phyloP scores from a whole-genome alignment of 1,140 invertebrate genomes.

The Papilio machaon region DNA sequence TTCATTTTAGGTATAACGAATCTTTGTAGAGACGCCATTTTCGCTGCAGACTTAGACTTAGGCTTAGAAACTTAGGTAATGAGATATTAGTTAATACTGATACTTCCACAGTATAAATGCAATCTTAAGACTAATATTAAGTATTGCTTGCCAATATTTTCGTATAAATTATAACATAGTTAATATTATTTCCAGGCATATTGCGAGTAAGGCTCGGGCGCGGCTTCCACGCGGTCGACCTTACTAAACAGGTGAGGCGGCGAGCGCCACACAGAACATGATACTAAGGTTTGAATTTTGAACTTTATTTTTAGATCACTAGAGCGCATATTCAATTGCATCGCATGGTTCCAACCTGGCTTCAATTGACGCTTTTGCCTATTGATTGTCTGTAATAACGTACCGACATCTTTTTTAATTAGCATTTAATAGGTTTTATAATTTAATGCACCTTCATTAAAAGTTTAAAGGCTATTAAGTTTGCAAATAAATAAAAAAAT shows the following conservation, averaged over 20 bases:
- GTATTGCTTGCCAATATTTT: background rate
- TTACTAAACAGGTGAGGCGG: slow-evolving; percentile 80
- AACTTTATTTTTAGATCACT: slow-evolving; percentile 64
- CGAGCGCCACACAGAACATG: slow-evolving; percentile 77
- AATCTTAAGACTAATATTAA: too few species aligned
- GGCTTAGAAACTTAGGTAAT: too few species aligned
- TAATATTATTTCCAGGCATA: slow-evolving; percentile 61
- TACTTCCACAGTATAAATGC: too few species aligned
- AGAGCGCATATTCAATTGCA: slow-evolving; percentile 19
- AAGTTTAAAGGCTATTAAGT: slow-evolving; percentile 11
- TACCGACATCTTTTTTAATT: slow-evolving; percentile 31
- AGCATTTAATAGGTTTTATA: slow-evolving; percentile 33
- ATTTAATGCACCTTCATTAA: slow-evolving; percentile 27
- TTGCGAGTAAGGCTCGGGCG: slow-evolving; percentile 71
- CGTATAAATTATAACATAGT: slow-evolving; percentile 26
- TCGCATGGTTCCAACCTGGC: background rate
- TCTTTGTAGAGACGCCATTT: too few species aligned
- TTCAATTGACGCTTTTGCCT: slow-evolving; percentile 36
- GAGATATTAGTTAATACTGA: too few species aligned
- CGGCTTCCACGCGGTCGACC: slow-evolving; percentile 73
- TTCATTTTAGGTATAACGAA: too few species aligned
- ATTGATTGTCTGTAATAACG: slow-evolving; percentile 37
- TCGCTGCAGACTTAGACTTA: too few species aligned
- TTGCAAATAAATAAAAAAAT: slow-evolving; percentile 30
- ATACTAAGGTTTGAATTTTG: slow-evolving; percentile 79